Evolutionary conservation across 2,113 vertebrate genomes (phyloP), one percentile per base, ranked within the genome.

Genomic region (Lontra canadensis): DNA sequence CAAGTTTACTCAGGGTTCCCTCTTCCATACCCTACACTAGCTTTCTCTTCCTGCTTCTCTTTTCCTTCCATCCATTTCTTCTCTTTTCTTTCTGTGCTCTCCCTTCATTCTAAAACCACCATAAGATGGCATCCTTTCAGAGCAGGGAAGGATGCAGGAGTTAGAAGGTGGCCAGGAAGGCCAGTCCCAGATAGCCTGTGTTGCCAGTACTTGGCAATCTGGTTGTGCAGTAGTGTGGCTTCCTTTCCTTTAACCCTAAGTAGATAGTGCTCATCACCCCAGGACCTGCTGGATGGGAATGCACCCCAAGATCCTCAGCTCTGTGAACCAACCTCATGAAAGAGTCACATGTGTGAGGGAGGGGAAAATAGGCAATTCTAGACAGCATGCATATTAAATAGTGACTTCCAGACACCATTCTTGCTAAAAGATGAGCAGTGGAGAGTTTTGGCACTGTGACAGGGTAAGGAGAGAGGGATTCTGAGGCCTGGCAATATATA

Each of bases 181-280:
- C 4, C 13, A 3, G 20, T 17, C 31, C 18, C 65, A 65, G 7
- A 55, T 3, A 57, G 34, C 14, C 7, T 39, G 21, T 18, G 5
- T 6, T 5, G 31, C 8, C 4, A 14, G 4, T 0, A 8, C 25
- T 86, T 59, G 65, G 44, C 44, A 23, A 9, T 26, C 10, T 69
- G n/a, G 23, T 6, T 26, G 6, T 91, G 29, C 6, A 31, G 26
- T 1, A n/a, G 4, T 5, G 36, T 39, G 10, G 6, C 2, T 13
- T 49, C 20, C 17, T 92, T 25, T 15, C 47, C 12, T 31, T 69
- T 1, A 7, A 67, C 12, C n/a, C 12, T 49, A 21, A 12, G 39
- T 6, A 10, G 3, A 14, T 36, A 13, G 6, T 31, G 34, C 12
- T 65, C 0, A 0, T 67, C 10, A 29, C 59, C 29, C 23, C 0